Evolutionary conservation across 2,888 invertebrate species (phyloP).

Genomic region (Gnatocerus cornutus): DNA sequence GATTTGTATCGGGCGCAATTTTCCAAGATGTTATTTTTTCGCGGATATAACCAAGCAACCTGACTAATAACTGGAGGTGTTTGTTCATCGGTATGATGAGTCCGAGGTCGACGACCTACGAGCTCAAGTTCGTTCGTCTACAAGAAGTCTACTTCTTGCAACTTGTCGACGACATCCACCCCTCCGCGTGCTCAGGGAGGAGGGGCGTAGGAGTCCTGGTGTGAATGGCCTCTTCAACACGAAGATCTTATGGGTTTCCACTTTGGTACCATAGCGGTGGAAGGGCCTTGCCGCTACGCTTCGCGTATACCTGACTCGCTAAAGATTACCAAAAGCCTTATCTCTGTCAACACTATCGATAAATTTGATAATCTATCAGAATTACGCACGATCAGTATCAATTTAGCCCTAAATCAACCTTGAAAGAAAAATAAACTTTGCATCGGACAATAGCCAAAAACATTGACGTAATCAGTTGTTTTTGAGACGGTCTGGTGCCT

Average conservation of each 20-base stretch:
- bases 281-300: too few relatives aligned
- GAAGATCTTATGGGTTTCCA: not conserved
- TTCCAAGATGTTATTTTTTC: conserved; percentile 3
- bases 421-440: conserved; percentile 28
- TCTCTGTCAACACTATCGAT: too few relatives aligned
- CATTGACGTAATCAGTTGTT: conserved; percentile 36
- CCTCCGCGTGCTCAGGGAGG: conserved; percentile 16
- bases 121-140: conserved; percentile 51
- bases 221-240: conserved; percentile 53
- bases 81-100: conserved; percentile 39
- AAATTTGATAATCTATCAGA: too few relatives aligned
- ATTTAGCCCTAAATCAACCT: conserved; percentile 9
- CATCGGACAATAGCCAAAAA: conserved; percentile 41
- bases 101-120: conserved; percentile 44
- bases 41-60: conserved; percentile 23
- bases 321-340: too few relatives aligned
- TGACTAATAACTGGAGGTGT: conserved; percentile 46
- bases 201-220: conserved; percentile 51
- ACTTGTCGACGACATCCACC: conserved; percentile 34
- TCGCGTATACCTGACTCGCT: too few relatives aligned
- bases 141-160: conserved; percentile 49
- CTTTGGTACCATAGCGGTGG: too few relatives aligned
- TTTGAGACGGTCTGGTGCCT: conserved; percentile 47
- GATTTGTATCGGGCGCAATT: conserved; percentile 9
- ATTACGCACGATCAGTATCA: too few relatives aligned